A percentile compares a stretch with the other conserved stretches of the same genome.
phyloP scores from a whole-genome alignment of 2,113 vertebrate genomes.

The Alligator mississippiensis region DNA sequence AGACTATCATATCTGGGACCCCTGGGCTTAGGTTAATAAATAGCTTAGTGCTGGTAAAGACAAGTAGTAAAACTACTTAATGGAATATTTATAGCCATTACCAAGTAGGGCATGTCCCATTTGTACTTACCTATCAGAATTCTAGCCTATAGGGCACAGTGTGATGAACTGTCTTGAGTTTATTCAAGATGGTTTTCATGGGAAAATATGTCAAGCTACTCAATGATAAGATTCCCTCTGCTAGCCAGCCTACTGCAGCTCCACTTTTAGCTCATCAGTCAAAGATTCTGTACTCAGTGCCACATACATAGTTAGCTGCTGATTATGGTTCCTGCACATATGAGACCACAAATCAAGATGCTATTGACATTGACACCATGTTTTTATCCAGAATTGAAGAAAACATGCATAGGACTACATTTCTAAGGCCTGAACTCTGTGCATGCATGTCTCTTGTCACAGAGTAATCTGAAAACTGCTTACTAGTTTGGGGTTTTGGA shows the following conservation, averaged over 20 bases:
- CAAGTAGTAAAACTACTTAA: neutral
- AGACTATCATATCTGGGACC: neutral
- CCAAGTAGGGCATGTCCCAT: neutral
- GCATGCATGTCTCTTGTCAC: neutral
- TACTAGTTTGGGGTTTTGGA: neutral
- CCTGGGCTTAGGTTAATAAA: slow-evolving; percentile 24
- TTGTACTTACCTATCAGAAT: neutral
- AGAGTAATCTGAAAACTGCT: rapidly evolving
- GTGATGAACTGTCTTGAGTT: neutral
- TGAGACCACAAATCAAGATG: neutral
- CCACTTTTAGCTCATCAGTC: neutral
- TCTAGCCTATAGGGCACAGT: neutral
- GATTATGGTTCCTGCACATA: neutral
- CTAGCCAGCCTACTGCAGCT: neutral
- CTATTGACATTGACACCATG: rapidly evolving
- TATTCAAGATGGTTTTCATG: neutral
- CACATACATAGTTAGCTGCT: neutral
- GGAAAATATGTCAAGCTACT: neutral
- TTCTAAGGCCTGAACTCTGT: neutral
- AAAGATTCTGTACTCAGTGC: neutral
- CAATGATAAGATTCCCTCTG: neutral
- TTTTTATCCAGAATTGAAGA: neutral
- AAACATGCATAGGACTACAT: rapidly evolving
- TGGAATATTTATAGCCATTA: neutral
- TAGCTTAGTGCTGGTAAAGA: neutral